Percentiles rank a stretch among this genome's conserved stretches.
phyloP scores from a whole-genome alignment of 2,888 invertebrate genomes.

The Drosophila phalerata region DNA sequence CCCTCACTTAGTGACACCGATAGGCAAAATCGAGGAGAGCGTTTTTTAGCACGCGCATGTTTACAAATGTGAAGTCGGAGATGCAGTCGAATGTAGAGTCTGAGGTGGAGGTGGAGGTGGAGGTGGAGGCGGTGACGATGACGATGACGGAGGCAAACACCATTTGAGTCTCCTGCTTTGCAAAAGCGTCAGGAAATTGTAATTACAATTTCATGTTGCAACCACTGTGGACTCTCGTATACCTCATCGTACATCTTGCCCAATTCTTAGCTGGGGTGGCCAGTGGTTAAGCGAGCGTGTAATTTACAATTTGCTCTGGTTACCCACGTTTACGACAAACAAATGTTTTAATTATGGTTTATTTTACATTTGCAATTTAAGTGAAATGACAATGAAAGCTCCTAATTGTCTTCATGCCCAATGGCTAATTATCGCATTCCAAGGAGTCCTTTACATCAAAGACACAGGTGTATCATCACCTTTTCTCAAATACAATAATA shows the following conservation, averaged over 20 bases:
- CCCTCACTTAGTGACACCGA: conserved; percentile 58
- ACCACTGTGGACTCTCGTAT: conserved; percentile 51
- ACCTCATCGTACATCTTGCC: conserved; percentile 47
- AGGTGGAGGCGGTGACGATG: background rate
- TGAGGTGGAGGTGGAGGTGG: background rate
- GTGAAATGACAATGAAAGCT: conserved; percentile 42
- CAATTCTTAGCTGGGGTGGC: conserved; percentile 61
- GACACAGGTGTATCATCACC: background rate
- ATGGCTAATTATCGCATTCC: conserved; percentile 18
- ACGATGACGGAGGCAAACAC: conserved; percentile 16
- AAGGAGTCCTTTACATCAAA: conserved; percentile 5
- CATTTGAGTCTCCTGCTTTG: conserved; percentile 29
- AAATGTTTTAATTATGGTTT: conserved; percentile 76
- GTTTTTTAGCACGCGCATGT: conserved; percentile 66
- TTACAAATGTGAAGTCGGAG: conserved; percentile 35
- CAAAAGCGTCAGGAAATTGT: conserved; percentile 60
- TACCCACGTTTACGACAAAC: conserved; percentile 66
- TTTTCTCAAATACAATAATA: background rate
- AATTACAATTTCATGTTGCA: conserved; percentile 75
- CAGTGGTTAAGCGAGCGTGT: conserved; percentile 85
- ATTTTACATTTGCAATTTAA: conserved; percentile 62
- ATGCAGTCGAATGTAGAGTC: background rate
- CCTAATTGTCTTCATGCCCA: conserved; percentile 39
- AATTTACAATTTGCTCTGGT: conserved; percentile 84
- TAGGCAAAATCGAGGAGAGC: conserved; percentile 53